A percentile compares a stretch with the other conserved stretches of the same genome.
phyloP scores from a whole-genome alignment of 2,888 invertebrate species.

The Chrysolina oricalcia region DNA sequence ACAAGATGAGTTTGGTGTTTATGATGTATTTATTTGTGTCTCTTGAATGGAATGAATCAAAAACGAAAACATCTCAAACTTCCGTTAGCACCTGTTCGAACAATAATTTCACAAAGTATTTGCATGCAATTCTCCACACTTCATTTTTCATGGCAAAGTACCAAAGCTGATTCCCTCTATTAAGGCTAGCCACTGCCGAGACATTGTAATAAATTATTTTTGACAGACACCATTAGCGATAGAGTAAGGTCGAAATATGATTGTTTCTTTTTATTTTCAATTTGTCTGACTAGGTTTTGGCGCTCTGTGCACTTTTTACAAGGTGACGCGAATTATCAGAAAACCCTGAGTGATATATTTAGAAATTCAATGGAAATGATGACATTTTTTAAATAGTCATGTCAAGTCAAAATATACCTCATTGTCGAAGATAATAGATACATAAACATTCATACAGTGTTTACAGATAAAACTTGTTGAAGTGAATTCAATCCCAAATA shows the following conservation, averaged over 20 bases:
- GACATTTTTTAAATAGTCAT: too few relatives aligned
- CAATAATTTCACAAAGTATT: background rate
- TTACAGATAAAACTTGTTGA: too few relatives aligned
- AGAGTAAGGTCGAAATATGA: constrained; percentile 13
- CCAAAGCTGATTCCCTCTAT: background rate
- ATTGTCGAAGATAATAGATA: too few relatives aligned
- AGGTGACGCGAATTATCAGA: background rate
- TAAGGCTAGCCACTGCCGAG: constrained; percentile 16
- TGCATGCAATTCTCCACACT: constrained; percentile 7
- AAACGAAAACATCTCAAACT: background rate
- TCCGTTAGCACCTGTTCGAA: background rate
- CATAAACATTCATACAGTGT: too few relatives aligned
- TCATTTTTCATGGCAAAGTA: constrained; percentile 5
- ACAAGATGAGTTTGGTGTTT: background rate
- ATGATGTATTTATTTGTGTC: background rate
- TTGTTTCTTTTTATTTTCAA: constrained; percentile 4
- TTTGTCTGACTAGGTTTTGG: constrained; percentile 1
- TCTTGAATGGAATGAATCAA: background rate
- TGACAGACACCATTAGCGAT: constrained; percentile 2
- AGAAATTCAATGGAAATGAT: background rate
- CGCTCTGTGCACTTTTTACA: background rate
- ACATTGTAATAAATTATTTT: constrained; percentile 20
- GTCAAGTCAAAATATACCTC: too few relatives aligned
- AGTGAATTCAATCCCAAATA: too few relatives aligned
- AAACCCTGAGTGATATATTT: background rate